Percentiles rank a stretch among this genome's conserved stretches.
These are phyloP conservation scores for Agrotis ipsilon DNA, from an alignment of 2,888 invertebrate genomes.

Conservation along the genomic window DNA sequence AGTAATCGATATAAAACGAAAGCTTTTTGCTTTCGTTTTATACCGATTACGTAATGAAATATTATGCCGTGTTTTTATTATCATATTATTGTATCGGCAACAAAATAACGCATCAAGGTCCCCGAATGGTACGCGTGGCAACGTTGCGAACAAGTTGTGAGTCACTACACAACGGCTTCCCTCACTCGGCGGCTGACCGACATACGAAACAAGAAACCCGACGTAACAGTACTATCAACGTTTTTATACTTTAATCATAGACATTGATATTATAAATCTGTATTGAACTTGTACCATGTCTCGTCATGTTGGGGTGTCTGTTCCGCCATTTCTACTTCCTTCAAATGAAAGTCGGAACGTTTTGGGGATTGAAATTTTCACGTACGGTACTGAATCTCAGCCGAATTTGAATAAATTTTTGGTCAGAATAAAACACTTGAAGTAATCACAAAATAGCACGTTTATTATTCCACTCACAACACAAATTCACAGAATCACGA, in stretches of 20 bases:
- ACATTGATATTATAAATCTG: slow-evolving; percentile 51
- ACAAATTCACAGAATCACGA: too few species aligned
- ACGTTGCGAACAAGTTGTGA: slow-evolving; percentile 69
- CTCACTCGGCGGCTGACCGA: slow-evolving; percentile 71
- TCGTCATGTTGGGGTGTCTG: not conserved
- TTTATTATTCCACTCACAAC: too few species aligned
- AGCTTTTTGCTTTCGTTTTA: slow-evolving; percentile 3
- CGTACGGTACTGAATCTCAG: too few species aligned
- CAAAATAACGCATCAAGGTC: slow-evolving; percentile 58
- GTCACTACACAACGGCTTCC: slow-evolving; percentile 81
- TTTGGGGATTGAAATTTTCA: not conserved
- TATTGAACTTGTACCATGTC: slow-evolving; percentile 42
- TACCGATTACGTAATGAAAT: slow-evolving; percentile 24
- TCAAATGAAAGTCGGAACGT: not conserved
- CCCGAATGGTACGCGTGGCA: slow-evolving; percentile 67
- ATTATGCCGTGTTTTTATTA: slow-evolving; percentile 43
- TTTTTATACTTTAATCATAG: slow-evolving; percentile 60
- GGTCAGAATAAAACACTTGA: too few species aligned
- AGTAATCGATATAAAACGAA: too few species aligned
- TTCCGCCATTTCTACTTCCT: not conserved
- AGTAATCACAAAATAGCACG: too few species aligned
- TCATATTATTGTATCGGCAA: slow-evolving; percentile 46
- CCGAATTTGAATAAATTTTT: too few species aligned
- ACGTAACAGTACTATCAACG: slow-evolving; percentile 63
- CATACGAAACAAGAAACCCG: slow-evolving; percentile 65